A percentile compares a stretch with the other conserved stretches of the same genome.
These are phyloP conservation scores for Pachyuromys duprasi DNA, from an alignment of 2,797 vertebrate genomes.

Conservation along the genomic window DNA sequence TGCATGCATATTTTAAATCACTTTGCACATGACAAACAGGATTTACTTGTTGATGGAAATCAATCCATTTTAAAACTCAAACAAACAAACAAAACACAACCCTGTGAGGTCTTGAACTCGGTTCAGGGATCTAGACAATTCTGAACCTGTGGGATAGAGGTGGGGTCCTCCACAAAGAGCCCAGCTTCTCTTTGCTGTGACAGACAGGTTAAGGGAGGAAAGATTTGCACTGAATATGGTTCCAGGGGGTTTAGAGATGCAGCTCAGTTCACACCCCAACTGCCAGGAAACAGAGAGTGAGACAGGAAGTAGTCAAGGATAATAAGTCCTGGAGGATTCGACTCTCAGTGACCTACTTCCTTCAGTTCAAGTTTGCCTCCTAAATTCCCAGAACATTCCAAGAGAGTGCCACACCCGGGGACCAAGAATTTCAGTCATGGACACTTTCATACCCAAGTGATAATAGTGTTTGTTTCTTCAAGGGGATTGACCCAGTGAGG, in stretches of 20 bases:
- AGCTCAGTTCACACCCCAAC: not conserved
- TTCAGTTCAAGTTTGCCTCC: not conserved
- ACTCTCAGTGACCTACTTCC: not conserved
- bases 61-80: not conserved
- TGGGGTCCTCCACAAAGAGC: not conserved
- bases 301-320: not conserved
- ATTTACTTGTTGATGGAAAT: not conserved
- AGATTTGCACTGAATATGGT: not conserved
- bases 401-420: not conserved
- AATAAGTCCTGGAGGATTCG: not conserved
- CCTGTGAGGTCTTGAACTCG: not conserved
- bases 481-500: not conserved
- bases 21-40: too few species aligned
- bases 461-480: not conserved
- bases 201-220: not conserved
- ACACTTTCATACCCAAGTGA: not conserved
- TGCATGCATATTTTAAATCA: not conserved
- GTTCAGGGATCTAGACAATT: not conserved
- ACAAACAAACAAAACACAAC: not conserved
- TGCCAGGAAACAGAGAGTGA: not conserved
- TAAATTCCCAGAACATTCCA: not conserved
- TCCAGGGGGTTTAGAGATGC: not conserved
- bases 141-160: not conserved
- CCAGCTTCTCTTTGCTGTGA: not conserved
- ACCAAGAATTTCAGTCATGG: too few species aligned